Conservation (phyloP, 2,888 invertebrate species). For the Yponomeuta cagnagella region DNA sequence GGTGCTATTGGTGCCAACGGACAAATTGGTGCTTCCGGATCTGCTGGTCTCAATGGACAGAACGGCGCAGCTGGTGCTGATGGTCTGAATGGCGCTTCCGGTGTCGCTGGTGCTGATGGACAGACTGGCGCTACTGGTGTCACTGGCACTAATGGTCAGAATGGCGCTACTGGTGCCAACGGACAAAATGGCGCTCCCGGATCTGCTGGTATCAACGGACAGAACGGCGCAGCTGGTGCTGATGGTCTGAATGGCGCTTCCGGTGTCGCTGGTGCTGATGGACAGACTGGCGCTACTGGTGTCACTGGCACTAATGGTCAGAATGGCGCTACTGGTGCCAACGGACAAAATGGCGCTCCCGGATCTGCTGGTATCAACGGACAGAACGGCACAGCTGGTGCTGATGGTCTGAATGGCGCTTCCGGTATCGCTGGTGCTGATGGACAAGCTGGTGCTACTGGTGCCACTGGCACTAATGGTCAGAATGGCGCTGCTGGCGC, state of each 20-base stretch:
- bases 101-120: not conserved
- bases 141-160: not conserved
- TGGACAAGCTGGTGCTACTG: slow-evolving; percentile 17
- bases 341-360: not conserved
- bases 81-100: not conserved
- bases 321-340: not conserved
- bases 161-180: not conserved
- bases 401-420: not conserved
- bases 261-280: not conserved
- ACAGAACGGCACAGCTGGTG: slow-evolving; percentile 25
- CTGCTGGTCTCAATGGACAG: not conserved
- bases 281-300: not conserved
- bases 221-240: not conserved
- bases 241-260: not conserved
- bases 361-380: not conserved
- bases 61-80: not conserved
- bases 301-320: not conserved
- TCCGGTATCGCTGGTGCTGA: not conserved
- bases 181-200: not conserved
- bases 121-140: not conserved
- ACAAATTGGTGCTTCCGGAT: not conserved
- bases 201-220: not conserved
- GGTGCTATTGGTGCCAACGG: slow-evolving; percentile 22
- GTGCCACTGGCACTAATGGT: not conserved
- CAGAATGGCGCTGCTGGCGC: not conserved